phyloP scores from a whole-genome alignment of 2,888 invertebrate genomes.

The Diarsia dahlii region DNA sequence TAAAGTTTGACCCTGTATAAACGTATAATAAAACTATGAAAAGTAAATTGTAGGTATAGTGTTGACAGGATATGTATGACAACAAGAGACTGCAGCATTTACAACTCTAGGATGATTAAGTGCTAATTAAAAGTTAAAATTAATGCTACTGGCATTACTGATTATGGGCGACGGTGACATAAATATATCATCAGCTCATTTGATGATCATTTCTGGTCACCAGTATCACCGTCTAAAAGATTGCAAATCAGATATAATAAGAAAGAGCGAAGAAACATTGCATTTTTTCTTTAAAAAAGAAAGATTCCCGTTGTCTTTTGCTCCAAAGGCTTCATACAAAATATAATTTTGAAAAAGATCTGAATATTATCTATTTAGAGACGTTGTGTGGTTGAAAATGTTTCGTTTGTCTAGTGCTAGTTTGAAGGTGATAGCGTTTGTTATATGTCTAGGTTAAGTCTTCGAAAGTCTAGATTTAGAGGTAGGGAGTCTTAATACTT shows the following conservation, averaged over 20 bases:
- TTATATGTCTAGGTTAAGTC: conserved; percentile 57
- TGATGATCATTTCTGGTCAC: not conserved
- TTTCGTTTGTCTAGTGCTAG: conserved; percentile 66
- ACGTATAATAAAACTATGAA: not conserved
- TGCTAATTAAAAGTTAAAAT: not conserved
- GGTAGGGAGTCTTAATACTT: conserved; percentile 53
- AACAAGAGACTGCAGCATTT: not conserved
- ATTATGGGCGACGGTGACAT: not conserved
- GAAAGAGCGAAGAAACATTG: not conserved
- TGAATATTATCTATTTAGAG: conserved; percentile 66
- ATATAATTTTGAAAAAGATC: conserved; percentile 72
- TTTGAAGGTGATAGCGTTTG: conserved; percentile 70
- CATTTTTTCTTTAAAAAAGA: not conserved
- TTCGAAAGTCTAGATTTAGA: conserved; percentile 50
- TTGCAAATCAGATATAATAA: not conserved
- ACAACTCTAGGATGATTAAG: not conserved
- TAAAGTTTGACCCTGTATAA: not conserved
- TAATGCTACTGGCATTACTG: not conserved
- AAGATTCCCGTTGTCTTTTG: conserved; percentile 3
- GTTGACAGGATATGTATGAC: not conserved
- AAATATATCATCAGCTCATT: not conserved
- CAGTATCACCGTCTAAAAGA: not conserved
- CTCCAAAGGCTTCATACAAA: conserved; percentile 67
- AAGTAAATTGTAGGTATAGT: not conserved
- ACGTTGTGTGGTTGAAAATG: conserved; percentile 59